phyloP scores from a whole-genome alignment of 2,113 vertebrate genomes.

The Oreochromis niloticus region DNA sequence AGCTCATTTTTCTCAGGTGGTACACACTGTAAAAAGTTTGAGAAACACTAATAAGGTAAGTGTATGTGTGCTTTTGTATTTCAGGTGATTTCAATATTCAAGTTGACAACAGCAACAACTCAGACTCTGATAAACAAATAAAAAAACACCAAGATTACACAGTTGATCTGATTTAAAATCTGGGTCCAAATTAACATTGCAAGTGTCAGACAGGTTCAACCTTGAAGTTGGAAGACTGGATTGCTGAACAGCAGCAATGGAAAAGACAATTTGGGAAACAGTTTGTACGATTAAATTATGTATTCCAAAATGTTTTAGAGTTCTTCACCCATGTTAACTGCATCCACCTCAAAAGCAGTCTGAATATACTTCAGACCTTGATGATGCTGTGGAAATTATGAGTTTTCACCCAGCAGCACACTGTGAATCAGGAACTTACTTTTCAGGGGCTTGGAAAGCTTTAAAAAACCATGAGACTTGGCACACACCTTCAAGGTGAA shows the following conservation, averaged over 20 bases:
- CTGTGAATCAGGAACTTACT: neutral
- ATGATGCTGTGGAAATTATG: neutral
- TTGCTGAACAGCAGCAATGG: neutral
- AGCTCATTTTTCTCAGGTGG: no score
- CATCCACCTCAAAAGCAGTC: neutral
- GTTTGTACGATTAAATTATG: neutral
- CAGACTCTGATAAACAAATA: neutral
- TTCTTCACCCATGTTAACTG: neutral
- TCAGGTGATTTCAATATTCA: neutral
- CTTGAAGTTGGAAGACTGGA: neutral
- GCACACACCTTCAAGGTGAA: neutral
- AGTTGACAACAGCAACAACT: neutral
- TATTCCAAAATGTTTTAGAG: neutral
- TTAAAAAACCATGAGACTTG: neutral
- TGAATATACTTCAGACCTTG: neutral
- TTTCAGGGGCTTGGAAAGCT: neutral
- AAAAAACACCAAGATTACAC: neutral
- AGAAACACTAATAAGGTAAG: no score
- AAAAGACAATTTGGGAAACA: neutral
- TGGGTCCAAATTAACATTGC: accelerated
- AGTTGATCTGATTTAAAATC: neutral
- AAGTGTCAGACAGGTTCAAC: neutral
- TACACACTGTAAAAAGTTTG: no score
- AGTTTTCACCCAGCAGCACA: neutral
- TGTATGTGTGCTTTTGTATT: neutral